Base-by-base conservation (phyloP, 1,140 invertebrate genomes). In the Drosophila pandora region DNA sequence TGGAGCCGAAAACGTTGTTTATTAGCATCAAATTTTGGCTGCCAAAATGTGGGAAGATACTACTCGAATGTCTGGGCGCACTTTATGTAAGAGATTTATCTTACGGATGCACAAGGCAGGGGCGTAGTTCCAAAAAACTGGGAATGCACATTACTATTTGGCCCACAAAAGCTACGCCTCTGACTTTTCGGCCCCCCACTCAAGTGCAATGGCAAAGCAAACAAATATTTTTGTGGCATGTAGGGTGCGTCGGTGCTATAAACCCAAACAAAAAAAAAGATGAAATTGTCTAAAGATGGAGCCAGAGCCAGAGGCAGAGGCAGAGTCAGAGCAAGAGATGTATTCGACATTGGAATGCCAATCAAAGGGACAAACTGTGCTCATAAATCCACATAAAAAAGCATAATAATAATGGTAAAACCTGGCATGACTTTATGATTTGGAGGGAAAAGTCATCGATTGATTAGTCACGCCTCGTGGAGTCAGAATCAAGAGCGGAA, bases 31-130 rank as follows among this genome's bases (percentile, higher is more conserved):
- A 32, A 48, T 57, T 69, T 69, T 68, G 65, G 65, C 17, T 12
- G 62, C 30, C 17, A 4, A 28, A 39, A 67, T 67, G 62, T 69
- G 62, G 61, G 57, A 62, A 41, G 53, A 25, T 37, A 37, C 34
- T 12, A 37, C 34, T 12, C 21, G 25, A 54, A 57, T 17, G 76
- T 55, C 57, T 79, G 69, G 48, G 60, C 53, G 76, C 69, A 68
- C 76, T 79, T 79, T 79, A 75, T 69, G 70, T 67, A 79, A 79
- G 69, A 75, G 63, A 57, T 79, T 79, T 79, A 61, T 79, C 53
- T 61, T 48, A 25, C 30, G 58, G 32, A 22, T 52, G 43, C 59
- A 53, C n/a, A 8, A 2, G 12, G 13, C 60, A 45, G 25, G n/a
- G 53, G 17, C 41, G 25, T 17, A 53, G 13, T 2, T 22, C 8